Conservation (phyloP, 2,113 vertebrate species). For the Scomber japonicus region DNA sequence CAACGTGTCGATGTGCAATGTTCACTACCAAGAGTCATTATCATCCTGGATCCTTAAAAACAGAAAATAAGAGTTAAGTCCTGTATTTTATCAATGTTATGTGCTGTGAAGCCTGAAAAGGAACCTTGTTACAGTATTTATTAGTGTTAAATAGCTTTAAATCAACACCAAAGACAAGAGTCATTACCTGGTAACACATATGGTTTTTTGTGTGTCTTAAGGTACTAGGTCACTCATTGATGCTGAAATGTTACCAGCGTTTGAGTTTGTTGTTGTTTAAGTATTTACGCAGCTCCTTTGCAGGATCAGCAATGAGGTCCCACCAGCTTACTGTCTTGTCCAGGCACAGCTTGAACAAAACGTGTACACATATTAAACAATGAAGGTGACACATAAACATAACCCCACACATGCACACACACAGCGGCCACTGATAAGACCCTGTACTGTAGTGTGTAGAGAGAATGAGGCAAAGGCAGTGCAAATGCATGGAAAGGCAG, state of each 20-base stretch:
- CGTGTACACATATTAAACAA: slow-evolving; percentile 17
- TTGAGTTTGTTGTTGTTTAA: not conserved
- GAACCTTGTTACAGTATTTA: too few relatives aligned
- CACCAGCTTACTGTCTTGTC: slow-evolving; percentile 22
- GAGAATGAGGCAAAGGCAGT: slow-evolving; percentile 29
- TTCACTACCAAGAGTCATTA: not conserved
- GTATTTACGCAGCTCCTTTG: not conserved
- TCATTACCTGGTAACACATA: too few relatives aligned
- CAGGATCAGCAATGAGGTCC: not conserved
- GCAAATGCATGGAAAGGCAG: slow-evolving; percentile 52
- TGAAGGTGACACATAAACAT: not conserved
- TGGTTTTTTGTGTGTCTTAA: too few relatives aligned
- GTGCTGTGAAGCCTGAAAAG: not conserved
- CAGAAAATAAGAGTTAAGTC: not conserved
- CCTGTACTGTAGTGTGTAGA: slow-evolving; percentile 19
- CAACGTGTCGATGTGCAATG: not conserved
- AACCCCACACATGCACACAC: slow-evolving; percentile 17
- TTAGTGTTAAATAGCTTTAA: too few relatives aligned
- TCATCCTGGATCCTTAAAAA: not conserved
- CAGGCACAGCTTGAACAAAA: slow-evolving; percentile 12
- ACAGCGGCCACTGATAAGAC: slow-evolving; percentile 21
- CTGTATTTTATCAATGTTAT: not conserved
- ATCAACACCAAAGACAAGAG: too few relatives aligned
- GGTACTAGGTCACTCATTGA: too few relatives aligned
- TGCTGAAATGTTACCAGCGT: not conserved